Percentiles rank a stretch among this genome's conserved stretches.
Conservation (phyloP, 92 coral and sea anemone genomes). For the Epizoanthus ramosus region DNA sequence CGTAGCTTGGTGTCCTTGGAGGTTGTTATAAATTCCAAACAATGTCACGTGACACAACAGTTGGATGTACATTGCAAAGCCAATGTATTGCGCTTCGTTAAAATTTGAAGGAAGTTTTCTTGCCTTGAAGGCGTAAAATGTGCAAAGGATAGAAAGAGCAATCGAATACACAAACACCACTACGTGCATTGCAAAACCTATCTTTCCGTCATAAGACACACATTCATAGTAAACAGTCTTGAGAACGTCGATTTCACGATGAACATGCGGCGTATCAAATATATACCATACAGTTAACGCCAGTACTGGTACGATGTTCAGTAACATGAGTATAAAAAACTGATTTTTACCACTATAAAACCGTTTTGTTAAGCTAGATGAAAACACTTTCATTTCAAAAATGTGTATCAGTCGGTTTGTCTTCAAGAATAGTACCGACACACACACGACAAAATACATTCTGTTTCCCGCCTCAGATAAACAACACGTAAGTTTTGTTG, state of each 20-base stretch:
- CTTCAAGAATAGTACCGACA: slow-evolving; percentile 72
- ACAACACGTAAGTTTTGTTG: slow-evolving; percentile 51
- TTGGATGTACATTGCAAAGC: slow-evolving; percentile 80
- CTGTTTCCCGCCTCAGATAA: slow-evolving; percentile 42
- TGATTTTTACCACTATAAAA: slow-evolving; percentile 56
- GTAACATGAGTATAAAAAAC: slow-evolving; percentile 45
- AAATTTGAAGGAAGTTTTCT: slow-evolving; percentile 78
- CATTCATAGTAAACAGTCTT: slow-evolving; percentile 51
- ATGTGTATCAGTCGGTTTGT: slow-evolving; percentile 73
- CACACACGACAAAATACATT: slow-evolving; percentile 55
- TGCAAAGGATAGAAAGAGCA: slow-evolving; percentile 52
- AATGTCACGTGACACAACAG: slow-evolving; percentile 43
- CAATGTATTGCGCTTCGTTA: slow-evolving; percentile 77
- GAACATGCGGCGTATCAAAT: slow-evolving; percentile 62
- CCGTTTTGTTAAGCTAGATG: slow-evolving; percentile 48
- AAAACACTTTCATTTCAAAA: slow-evolving; percentile 55
- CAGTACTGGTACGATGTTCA: slow-evolving; percentile 58
- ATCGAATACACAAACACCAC: slow-evolving; percentile 51
- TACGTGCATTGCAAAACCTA: slow-evolving; percentile 44
- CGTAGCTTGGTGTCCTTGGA: slow-evolving; percentile 39
- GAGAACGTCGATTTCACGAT: slow-evolving; percentile 48
- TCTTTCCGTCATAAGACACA: not conserved
- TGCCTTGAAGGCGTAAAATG: slow-evolving; percentile 81
- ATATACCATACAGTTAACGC: slow-evolving; percentile 46
- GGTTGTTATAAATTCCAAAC: slow-evolving; percentile 28